Conservation (phyloP, 2,113 vertebrate species). For the Platycercus adscitus region DNA sequence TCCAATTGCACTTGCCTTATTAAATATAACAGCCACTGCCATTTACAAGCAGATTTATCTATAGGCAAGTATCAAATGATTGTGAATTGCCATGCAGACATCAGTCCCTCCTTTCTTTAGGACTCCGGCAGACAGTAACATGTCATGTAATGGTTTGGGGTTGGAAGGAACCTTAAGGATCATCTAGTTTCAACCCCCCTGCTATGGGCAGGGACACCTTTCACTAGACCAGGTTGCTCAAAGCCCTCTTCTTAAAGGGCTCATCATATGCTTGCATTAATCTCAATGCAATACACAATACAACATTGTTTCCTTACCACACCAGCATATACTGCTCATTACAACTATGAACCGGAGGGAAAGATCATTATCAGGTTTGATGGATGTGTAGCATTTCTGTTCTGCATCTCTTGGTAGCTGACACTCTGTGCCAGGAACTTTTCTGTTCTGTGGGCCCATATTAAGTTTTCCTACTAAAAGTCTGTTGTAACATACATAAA, state of each 20-base stretch:
- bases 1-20: slow-evolving; percentile 1
- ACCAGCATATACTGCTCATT: neutral
- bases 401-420: neutral
- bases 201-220: neutral
- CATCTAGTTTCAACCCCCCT: neutral
- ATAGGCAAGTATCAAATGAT: neutral
- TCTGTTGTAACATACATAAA: neutral
- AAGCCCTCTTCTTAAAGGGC: neutral
- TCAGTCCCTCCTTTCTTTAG: neutral
- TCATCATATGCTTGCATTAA: neutral
- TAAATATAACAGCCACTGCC: slow-evolving; percentile 8
- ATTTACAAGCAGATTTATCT: neutral
- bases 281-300: neutral
- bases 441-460: neutral
- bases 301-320: neutral
- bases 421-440: neutral
- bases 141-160: neutral
- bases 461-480: neutral
- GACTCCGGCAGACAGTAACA: neutral
- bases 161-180: neutral
- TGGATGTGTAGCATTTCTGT: neutral
- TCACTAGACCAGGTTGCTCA: neutral
- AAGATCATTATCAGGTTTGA: neutral
- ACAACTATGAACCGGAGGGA: neutral
- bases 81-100: neutral